Percentiles rank a stretch among this genome's conserved stretches.
phyloP scores from a whole-genome alignment of 30 jellyfish, hydroid and myxozoan species.

The Aurelia aurita complex sp. Pacific region DNA sequence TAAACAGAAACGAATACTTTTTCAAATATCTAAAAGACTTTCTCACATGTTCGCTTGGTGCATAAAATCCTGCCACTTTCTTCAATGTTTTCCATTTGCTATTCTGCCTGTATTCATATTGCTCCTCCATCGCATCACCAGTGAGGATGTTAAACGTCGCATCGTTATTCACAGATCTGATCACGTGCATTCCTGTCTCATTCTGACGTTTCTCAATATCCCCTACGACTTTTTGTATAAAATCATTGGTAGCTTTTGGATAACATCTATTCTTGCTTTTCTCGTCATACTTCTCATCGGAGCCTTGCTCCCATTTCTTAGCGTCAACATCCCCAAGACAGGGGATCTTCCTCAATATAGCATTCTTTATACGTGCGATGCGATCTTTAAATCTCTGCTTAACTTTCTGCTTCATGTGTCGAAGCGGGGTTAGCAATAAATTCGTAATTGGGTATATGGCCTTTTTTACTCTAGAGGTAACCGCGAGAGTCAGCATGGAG shows the following conservation, averaged over 20 bases:
- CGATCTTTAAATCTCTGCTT: conserved; percentile 5
- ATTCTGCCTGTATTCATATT: conserved; percentile 26
- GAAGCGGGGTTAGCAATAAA: conserved; percentile 38
- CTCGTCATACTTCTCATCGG: conserved; percentile 32
- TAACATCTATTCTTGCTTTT: conserved; percentile 23
- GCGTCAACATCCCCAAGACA: conserved; percentile 51
- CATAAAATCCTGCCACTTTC: conserved; percentile 16
- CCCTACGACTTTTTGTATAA: conserved; percentile 19
- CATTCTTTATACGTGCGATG: conserved; percentile 12
- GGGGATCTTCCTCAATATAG: conserved; percentile 34
- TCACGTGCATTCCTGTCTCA: neutral
- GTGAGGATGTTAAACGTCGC: conserved; percentile 17
- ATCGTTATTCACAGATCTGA: conserved; percentile 22
- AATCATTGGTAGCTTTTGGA: conserved; percentile 8
- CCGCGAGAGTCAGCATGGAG: neutral
- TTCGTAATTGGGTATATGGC: conserved; percentile 48
- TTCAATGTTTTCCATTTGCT: neutral
- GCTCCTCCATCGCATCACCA: conserved; percentile 53
- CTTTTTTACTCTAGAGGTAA: conserved; percentile 12
- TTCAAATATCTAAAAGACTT: conserved; percentile 17
- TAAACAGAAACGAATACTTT: conserved; percentile 14
- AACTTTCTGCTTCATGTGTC: conserved; percentile 43
- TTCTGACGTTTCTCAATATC: neutral
- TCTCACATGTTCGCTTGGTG: conserved; percentile 3
- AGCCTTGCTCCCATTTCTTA: conserved; percentile 23